These are phyloP conservation scores for Brachyalestes nurse DNA, from an alignment of 2,797 vertebrate genomes.

Conservation along the genomic window DNA sequence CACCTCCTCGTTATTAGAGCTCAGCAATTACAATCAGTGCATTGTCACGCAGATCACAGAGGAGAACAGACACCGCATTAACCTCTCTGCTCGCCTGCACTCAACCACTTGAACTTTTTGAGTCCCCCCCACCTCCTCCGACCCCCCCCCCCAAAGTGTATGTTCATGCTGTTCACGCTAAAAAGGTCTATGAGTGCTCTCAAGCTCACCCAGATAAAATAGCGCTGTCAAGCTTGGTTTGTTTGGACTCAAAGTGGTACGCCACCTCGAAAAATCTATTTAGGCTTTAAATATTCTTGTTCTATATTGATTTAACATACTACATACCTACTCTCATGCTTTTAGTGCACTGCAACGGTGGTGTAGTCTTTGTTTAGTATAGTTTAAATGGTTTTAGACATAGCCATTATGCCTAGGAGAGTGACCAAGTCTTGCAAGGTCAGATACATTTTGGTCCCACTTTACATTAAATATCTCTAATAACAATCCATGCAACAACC, in stretches of 20 bases:
- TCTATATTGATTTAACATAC: not conserved
- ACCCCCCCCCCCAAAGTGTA: constrained; percentile 3
- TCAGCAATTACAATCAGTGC: constrained; percentile 60
- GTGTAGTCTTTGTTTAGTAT: not conserved
- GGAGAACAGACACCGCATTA: constrained; percentile 55
- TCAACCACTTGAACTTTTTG: constrained; percentile 53
- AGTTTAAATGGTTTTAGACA: not conserved
- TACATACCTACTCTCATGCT: no score
- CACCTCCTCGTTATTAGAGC: constrained; percentile 59
- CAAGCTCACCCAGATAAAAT: not conserved
- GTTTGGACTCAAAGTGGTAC: not conserved
- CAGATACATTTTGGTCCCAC: no score
- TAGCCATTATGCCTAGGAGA: no score
- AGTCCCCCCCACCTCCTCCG: not conserved
- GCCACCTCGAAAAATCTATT: not conserved
- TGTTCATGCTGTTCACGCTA: not conserved
- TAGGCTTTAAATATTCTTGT: not conserved
- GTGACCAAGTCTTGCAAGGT: no score
- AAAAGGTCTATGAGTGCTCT: constrained; percentile 28
- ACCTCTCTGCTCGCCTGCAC: constrained; percentile 52
- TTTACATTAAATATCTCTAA: no score
- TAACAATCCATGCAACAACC: no score
- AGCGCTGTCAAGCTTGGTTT: not conserved
- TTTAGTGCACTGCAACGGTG: no score
- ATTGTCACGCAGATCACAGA: constrained; percentile 56